These are phyloP conservation scores for Excalfactoria chinensis DNA, from an alignment of 2,113 vertebrate genomes.

Conservation along the genomic window DNA sequence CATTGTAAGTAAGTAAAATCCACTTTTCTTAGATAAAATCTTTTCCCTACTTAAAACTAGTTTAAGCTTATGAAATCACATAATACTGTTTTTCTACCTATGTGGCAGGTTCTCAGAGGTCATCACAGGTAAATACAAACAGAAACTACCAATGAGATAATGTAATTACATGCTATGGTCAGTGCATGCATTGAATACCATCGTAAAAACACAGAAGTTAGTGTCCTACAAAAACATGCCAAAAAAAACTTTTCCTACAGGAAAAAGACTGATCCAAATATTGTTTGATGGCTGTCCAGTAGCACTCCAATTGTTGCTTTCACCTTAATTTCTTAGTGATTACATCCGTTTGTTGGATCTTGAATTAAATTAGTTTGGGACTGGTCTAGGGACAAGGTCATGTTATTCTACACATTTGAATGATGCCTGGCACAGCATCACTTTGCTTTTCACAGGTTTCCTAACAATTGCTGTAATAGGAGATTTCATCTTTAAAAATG, in stretches of 20 bases:
- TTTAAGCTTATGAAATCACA: neutral
- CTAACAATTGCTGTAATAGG: neutral
- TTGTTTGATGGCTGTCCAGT: neutral
- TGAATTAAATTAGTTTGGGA: slow-evolving; percentile 19
- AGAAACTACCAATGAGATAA: neutral
- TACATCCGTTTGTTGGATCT: neutral
- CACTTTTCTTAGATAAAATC: neutral
- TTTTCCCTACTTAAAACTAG: neutral
- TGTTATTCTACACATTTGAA: neutral
- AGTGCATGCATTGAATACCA: neutral
- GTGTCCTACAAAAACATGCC: neutral
- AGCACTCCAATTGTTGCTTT: neutral
- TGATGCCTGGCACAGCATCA: neutral
- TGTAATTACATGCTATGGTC: neutral
- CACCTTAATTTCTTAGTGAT: neutral
- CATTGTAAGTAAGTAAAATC: neutral
- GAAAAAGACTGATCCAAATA: neutral
- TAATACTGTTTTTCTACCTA: neutral
- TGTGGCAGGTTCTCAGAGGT: neutral
- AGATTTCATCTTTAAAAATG: neutral
- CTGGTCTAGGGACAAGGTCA: slow-evolving; percentile 41
- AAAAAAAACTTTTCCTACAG: neutral
- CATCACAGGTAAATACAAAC: neutral
- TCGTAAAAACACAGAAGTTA: neutral
- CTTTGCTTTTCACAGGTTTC: slow-evolving; percentile 11